Evolutionary conservation across 2,113 vertebrate genomes (phyloP).

Genomic region (Tichodroma muraria): DNA sequence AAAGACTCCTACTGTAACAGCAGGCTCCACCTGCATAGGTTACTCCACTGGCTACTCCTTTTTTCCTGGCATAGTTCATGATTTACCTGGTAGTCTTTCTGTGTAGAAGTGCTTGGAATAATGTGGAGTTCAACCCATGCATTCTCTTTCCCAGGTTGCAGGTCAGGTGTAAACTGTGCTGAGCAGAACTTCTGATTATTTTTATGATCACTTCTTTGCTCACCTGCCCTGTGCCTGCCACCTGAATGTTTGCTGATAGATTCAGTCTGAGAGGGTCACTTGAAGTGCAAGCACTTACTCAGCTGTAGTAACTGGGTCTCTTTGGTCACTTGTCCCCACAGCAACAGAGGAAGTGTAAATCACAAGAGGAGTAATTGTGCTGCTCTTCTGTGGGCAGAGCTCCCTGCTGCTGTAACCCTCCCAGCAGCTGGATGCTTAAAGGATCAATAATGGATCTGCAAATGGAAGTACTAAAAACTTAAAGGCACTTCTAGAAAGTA

Average conservation of each 20-base stretch:
- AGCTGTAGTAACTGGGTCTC: neutral
- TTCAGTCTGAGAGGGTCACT: neutral
- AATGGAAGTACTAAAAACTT: neutral
- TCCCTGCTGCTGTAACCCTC: neutral
- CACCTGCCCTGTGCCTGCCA: neutral
- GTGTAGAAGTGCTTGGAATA: neutral
- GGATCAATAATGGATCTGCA: neutral
- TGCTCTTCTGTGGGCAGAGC: neutral
- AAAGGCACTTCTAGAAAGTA: neutral
- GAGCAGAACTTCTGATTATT: neutral
- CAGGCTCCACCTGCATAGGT: neutral
- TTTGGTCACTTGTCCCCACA: neutral
- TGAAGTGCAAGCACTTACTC: neutral
- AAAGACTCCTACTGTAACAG: neutral
- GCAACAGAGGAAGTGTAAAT: neutral
- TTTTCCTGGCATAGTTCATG: neutral
- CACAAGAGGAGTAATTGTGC: neutral
- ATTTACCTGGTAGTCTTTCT: neutral
- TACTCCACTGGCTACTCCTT: neutral
- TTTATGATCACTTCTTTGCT: neutral
- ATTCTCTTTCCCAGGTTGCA: neutral
- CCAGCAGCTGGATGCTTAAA: neutral
- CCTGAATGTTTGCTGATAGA: neutral
- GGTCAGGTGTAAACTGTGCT: neutral
- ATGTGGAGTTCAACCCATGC: neutral